A percentile compares a stretch with the other conserved stretches of the same genome.
Conservation (phyloP, 2,888 invertebrate species). For the Alentia gelatinosa region DNA sequence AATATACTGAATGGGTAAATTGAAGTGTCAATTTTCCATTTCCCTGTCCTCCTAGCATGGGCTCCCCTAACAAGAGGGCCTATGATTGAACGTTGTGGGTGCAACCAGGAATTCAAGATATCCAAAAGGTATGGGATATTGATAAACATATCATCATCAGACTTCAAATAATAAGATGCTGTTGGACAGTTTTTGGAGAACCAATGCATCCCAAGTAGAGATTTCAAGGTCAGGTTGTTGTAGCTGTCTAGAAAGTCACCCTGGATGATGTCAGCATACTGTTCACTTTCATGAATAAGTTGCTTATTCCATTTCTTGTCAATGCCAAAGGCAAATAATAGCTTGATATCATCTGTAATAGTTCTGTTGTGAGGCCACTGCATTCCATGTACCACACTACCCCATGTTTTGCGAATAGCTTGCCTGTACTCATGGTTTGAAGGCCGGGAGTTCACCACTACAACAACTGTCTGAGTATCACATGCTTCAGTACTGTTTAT, state of each 20-base stretch:
- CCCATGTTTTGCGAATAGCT: slow-evolving; percentile 75
- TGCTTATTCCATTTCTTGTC: slow-evolving; percentile 48
- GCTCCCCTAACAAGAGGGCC: slow-evolving; percentile 62
- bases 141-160: slow-evolving; percentile 67
- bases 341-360: slow-evolving; percentile 27
- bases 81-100: slow-evolving; percentile 60
- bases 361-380: slow-evolving; percentile 58
- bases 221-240: slow-evolving; percentile 65
- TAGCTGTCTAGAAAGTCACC: slow-evolving; percentile 64
- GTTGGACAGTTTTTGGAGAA: slow-evolving; percentile 59
- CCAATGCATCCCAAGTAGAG: slow-evolving; percentile 65
- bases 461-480: slow-evolving; percentile 55
- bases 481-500: slow-evolving; percentile 55
- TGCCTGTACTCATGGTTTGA: slow-evolving; percentile 83
- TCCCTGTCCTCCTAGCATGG: slow-evolving; percentile 56
- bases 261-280: slow-evolving; percentile 61
- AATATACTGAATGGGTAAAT: slow-evolving; percentile 62
- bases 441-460: slow-evolving; percentile 81
- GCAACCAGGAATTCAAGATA: slow-evolving; percentile 36
- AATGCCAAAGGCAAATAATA: slow-evolving; percentile 63
- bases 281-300: slow-evolving; percentile 54
- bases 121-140: slow-evolving; percentile 62
- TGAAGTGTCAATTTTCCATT: slow-evolving; percentile 62
- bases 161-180: slow-evolving; percentile 64
- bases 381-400: slow-evolving; percentile 55